These are phyloP conservation scores for Apantesis nais DNA, from an alignment of 2,888 invertebrate species.

Conservation along the genomic window DNA sequence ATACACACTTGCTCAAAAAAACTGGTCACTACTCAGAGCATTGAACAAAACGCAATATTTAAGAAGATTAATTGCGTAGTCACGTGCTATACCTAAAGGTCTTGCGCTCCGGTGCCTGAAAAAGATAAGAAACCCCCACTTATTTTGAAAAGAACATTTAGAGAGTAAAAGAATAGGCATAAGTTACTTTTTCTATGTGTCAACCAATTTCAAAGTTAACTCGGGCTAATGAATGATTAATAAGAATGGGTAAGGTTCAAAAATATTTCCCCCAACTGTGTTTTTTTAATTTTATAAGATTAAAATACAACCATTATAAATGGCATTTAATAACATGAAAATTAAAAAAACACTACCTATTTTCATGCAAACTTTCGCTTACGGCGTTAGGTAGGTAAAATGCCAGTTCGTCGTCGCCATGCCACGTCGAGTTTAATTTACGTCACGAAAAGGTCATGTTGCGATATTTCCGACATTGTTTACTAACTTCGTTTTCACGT, in stretches of 20 bases:
- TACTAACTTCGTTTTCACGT: constrained; percentile 17
- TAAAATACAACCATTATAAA: background rate
- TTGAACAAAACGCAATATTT: background rate
- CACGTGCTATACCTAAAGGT: too few species aligned
- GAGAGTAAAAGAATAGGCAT: background rate
- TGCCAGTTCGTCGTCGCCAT: background rate
- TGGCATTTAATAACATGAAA: background rate
- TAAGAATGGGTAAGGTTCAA: background rate
- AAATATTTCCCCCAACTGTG: background rate
- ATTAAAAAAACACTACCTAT: background rate
- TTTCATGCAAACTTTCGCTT: background rate
- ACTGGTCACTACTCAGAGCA: background rate
- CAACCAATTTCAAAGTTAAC: background rate
- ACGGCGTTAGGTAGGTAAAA: background rate
- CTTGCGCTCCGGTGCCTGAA: background rate
- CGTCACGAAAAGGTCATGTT: constrained; percentile 10
- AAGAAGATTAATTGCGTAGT: too few species aligned
- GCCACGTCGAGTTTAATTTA: constrained; percentile 11
- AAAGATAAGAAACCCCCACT: background rate
- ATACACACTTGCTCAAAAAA: background rate
- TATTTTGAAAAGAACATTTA: too few species aligned
- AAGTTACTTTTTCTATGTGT: background rate
- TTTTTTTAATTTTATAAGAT: background rate
- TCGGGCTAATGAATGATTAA: background rate
- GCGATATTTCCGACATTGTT: constrained; percentile 16